Evolutionary conservation across 2,888 invertebrate genomes (phyloP).

Genomic region (Agonopterix heracliana): DNA sequence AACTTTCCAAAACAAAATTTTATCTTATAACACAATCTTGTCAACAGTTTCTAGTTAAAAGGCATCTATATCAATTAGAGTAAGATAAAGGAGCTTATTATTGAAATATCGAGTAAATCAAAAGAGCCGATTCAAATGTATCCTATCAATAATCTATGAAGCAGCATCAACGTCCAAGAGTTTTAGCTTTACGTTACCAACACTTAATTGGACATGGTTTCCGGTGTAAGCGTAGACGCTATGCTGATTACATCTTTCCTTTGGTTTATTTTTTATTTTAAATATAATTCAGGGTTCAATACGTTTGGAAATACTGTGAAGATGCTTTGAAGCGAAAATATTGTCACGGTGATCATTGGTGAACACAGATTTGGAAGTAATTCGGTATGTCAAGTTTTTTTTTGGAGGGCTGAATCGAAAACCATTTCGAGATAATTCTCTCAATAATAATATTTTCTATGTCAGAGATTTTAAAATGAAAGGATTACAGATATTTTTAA

Average conservation of each 20-base stretch:
- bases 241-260: slow-evolving; percentile 1
- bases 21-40: neutral
- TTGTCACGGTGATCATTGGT: too few species aligned
- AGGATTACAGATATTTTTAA: too few species aligned
- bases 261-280: neutral
- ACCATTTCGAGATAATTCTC: too few species aligned
- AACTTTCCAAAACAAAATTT: too few species aligned
- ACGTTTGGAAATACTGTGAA: too few species aligned
- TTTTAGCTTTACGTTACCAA: slow-evolving; percentile 24
- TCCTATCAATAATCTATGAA: slow-evolving; percentile 18
- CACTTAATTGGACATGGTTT: slow-evolving; percentile 42
- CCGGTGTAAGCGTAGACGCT: slow-evolving; percentile 23
- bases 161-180: slow-evolving; percentile 12
- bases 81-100: neutral
- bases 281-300: neutral
- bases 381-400: too few species aligned
- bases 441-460: too few species aligned
- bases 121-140: slow-evolving; percentile 10
- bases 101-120: slow-evolving; percentile 1
- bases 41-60: neutral
- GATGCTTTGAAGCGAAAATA: too few species aligned
- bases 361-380: too few species aligned
- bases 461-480: too few species aligned
- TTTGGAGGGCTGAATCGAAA: too few species aligned
- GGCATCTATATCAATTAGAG: neutral